A percentile compares a stretch with the other conserved stretches of the same genome.
Evolutionary conservation across 2,797 vertebrate genomes (phyloP).

Genomic region (Sebastes baramenuke): DNA sequence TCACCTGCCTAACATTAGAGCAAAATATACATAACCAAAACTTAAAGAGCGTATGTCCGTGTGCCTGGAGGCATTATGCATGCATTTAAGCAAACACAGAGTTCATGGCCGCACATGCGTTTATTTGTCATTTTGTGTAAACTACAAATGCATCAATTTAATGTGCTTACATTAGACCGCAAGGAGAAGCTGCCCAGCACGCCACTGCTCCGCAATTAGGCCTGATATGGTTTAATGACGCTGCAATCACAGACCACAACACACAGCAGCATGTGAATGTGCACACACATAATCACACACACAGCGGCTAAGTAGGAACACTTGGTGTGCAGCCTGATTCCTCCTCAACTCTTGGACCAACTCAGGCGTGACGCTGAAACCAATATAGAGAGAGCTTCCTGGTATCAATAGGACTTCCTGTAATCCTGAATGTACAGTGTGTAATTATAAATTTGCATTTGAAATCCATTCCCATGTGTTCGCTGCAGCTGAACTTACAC

Average conservation of each 20-base stretch:
- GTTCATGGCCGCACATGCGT: background rate
- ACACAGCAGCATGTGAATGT: constrained; percentile 24
- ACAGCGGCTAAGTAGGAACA: constrained; percentile 22
- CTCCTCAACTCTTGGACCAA: background rate
- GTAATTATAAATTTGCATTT: background rate
- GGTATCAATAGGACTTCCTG: background rate
- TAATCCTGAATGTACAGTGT: no score
- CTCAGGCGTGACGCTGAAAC: background rate
- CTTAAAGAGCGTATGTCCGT: background rate
- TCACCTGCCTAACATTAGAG: background rate
- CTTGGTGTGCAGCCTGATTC: background rate
- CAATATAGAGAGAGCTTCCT: background rate
- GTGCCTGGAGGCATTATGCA: background rate
- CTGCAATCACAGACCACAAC: constrained; percentile 41
- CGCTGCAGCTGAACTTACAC: constrained; percentile 15
- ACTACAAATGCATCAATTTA: constrained; percentile 48
- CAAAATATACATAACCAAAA: background rate
- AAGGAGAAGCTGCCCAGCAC: constrained; percentile 33
- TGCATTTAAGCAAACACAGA: constrained; percentile 14
- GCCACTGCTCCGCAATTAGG: constrained; percentile 26
- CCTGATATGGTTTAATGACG: constrained; percentile 48
- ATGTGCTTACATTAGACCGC: constrained; percentile 61
- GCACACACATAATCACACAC: constrained; percentile 57
- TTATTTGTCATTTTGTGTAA: constrained; percentile 33
- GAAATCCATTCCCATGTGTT: background rate